Evolutionary conservation across 2,113 vertebrate species (phyloP).

Genomic region (Sardina pilchardus): DNA sequence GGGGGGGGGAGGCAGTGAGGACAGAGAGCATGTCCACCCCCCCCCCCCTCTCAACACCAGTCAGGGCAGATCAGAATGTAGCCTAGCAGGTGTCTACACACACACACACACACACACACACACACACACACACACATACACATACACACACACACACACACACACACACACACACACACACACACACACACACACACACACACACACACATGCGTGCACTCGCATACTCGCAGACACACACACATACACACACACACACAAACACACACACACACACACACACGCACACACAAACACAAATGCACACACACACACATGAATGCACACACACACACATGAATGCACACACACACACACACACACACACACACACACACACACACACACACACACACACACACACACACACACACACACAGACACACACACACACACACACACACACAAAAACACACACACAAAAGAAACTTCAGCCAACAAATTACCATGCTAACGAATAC

Average conservation of each 20-base stretch:
- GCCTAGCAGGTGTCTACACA: neutral
- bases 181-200: conserved; percentile 33
- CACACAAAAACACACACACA: neutral
- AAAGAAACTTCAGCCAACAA: neutral
- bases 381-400: no score
- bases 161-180: conserved; percentile 33
- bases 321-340: conserved; percentile 22
- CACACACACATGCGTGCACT: conserved; percentile 32
- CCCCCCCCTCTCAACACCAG: neutral
- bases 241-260: conserved; percentile 25
- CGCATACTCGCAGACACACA: conserved; percentile 31
- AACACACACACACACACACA: conserved; percentile 33
- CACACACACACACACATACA: conserved; percentile 33
- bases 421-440: neutral
- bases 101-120: conserved; percentile 27
- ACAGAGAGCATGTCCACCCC: neutral
- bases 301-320: conserved; percentile 21
- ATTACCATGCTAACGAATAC: neutral
- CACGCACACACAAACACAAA: conserved; percentile 25
- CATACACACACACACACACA: conserved; percentile 31
- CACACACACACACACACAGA: no score
- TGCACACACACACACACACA: conserved; percentile 17
- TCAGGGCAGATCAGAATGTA: neutral
- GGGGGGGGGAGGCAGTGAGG: neutral
- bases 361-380: neutral